Conservation (phyloP, 2,113 vertebrate genomes). For the Platysternon megacephalum region DNA sequence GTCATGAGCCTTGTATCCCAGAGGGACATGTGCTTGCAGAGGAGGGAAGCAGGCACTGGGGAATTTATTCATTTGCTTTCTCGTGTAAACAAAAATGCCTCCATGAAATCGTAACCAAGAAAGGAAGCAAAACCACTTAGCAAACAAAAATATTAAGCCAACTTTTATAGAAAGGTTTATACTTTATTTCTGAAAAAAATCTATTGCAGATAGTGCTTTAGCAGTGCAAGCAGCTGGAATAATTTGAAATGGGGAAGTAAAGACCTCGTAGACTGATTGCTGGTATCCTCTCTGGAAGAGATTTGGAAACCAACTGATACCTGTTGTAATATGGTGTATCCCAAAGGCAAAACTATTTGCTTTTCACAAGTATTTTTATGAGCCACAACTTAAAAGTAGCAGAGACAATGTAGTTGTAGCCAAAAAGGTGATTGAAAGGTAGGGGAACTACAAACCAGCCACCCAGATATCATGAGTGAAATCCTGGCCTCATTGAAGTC, state of each 20-base stretch:
- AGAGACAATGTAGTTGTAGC: slow-evolving; percentile 72
- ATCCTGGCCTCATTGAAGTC: slow-evolving; percentile 54
- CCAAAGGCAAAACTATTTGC: slow-evolving; percentile 71
- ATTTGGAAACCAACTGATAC: slow-evolving; percentile 45
- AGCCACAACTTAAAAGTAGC: slow-evolving; percentile 71
- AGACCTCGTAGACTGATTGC: neutral
- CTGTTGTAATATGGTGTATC: slow-evolving; percentile 64
- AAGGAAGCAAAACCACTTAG: neutral
- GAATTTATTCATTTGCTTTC: neutral
- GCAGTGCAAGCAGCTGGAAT: neutral
- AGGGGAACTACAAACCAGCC: slow-evolving; percentile 66
- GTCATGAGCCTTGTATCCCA: neutral
- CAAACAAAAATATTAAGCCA: neutral
- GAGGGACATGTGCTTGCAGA: rapidly evolving
- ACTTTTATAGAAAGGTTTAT: slow-evolving; percentile 12
- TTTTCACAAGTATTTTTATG: slow-evolving; percentile 73
- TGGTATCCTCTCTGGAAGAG: slow-evolving; percentile 55
- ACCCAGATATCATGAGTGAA: slow-evolving; percentile 63
- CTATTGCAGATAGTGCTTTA: neutral
- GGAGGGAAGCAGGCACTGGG: rapidly evolving
- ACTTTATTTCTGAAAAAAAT: neutral
- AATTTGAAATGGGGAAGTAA: slow-evolving; percentile 36
- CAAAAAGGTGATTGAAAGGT: slow-evolving; percentile 72
- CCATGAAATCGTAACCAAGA: neutral
- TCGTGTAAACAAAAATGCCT: neutral